Conservation (phyloP, 1,140 invertebrate genomes). For the Lepidostoma basale region DNA sequence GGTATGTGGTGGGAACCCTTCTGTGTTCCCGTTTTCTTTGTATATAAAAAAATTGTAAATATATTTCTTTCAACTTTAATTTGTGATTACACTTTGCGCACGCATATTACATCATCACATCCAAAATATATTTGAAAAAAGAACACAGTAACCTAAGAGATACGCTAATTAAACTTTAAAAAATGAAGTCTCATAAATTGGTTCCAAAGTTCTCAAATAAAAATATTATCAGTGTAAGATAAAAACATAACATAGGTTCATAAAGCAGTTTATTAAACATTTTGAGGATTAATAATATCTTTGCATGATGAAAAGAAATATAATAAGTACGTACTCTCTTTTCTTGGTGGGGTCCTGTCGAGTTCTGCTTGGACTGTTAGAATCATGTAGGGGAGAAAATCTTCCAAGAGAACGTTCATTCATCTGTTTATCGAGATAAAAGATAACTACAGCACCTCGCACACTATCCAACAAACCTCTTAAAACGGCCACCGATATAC, state of each 20-base stretch:
- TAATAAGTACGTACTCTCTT: conserved; percentile 56
- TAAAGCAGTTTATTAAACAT: background rate
- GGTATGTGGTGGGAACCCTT: too few species aligned
- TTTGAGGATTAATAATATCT: background rate
- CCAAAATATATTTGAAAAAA: too few species aligned
- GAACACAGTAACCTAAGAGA: too few species aligned
- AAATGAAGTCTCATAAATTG: background rate
- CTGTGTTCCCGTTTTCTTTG: too few species aligned
- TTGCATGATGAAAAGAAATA: background rate
- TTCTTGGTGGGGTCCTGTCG: conserved; percentile 58
- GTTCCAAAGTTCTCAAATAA: background rate
- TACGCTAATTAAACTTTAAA: too few species aligned
- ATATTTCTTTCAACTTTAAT: too few species aligned
- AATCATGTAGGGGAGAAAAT: conserved; percentile 59
- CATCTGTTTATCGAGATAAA: conserved; percentile 75
- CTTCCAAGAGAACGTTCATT: conserved; percentile 64
- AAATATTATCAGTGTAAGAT: background rate
- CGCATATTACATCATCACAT: too few species aligned
- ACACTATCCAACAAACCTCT: conserved; percentile 74
- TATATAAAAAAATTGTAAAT: too few species aligned
- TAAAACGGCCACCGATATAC: conserved; percentile 66
- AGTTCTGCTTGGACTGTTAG: conserved; percentile 56
- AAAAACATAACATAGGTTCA: background rate
- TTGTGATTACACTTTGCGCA: too few species aligned
- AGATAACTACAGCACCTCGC: conserved; percentile 69